Base-by-base conservation (phyloP, 2,797 vertebrate species). In the Nannoperca australis region DNA sequence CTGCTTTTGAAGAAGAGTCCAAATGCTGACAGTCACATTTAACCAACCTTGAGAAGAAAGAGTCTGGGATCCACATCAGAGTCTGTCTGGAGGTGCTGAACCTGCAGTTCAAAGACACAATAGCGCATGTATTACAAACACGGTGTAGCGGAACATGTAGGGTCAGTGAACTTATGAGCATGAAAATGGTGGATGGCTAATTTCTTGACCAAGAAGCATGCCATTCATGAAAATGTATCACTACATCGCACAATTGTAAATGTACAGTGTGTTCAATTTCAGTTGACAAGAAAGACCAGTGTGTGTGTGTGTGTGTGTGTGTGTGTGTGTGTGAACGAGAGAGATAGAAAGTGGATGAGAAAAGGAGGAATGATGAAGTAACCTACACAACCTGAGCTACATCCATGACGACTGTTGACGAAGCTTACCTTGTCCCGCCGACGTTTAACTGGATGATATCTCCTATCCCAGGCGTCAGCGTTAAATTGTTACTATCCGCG, bases 61-160 rank as follows among this genome's bases (percentile, higher is more conserved):
- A 99, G 92, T 99, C 98, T 84, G 98, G 98, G 93, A 99, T 97
- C 98, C 98, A 99, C 95, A 97, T 99, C 38, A 99, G 95, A 47
- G 98, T 99, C 92, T 99, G 98, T 83, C 97, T 97, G 85, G 98
- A 99, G 76, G 98, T 99, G 94, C 98, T 97, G 93, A 99, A 99
- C 85, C 98, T 99, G 82, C 76, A 92, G 70, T 0, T 54, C 14
- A 13, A 69, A 74, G 56, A 84, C 50, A 82, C n/a, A 83, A 69
- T 2, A 56, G 20, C 62, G 56, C 30, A 30, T 49, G 70, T 24
- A 62, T 81, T 59, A 82, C 63, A 56, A 17, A 27, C 32, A 65
- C 17, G 27, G 24, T 27, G 30, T 55, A 2, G 7, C 34, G 20
- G n/a, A 5, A 69, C 44, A 51, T 62, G 9, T 24, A 20, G 32